These are phyloP conservation scores for Apodemia zela DNA, from an alignment of 2,888 invertebrate genomes.

Conservation along the genomic window DNA sequence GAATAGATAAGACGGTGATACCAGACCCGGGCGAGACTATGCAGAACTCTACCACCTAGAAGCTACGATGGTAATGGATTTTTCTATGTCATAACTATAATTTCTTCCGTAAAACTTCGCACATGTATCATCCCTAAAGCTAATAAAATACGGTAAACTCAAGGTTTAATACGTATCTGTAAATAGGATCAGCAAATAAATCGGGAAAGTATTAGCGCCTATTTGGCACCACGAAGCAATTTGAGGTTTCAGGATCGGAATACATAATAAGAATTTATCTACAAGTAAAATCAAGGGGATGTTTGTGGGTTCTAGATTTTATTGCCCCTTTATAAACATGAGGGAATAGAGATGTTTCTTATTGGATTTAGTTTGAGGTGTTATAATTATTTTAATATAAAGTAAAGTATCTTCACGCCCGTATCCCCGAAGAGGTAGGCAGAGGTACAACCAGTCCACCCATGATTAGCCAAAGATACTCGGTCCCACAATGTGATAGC, in stretches of 20 bases:
- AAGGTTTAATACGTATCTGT: neutral
- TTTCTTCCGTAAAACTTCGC: too few relatives aligned
- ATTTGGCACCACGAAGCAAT: constrained; percentile 12
- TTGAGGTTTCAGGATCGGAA: constrained; percentile 7
- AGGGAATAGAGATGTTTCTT: neutral
- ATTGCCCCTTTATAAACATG: constrained; percentile 5
- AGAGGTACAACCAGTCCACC: too few relatives aligned
- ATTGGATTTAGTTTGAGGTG: neutral
- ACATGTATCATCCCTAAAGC: neutral
- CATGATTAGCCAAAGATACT: too few relatives aligned
- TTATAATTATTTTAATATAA: neutral
- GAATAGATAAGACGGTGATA: too few relatives aligned
- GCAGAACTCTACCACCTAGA: too few relatives aligned
- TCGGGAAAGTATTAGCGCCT: constrained; percentile 13
- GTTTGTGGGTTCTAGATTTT: constrained; percentile 8
- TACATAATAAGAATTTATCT: constrained; percentile 12
- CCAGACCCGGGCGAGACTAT: too few relatives aligned
- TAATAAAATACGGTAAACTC: neutral
- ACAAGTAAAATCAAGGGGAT: constrained; percentile 13
- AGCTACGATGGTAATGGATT: too few relatives aligned
- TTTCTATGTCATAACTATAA: too few relatives aligned
- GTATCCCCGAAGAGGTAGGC: too few relatives aligned
- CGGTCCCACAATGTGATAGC: too few relatives aligned
- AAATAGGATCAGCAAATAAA: constrained; percentile 13
- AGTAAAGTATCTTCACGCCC: too few relatives aligned